Evolutionary conservation across 2,113 vertebrate genomes (phyloP).

Genomic region (Rynchops niger): DNA sequence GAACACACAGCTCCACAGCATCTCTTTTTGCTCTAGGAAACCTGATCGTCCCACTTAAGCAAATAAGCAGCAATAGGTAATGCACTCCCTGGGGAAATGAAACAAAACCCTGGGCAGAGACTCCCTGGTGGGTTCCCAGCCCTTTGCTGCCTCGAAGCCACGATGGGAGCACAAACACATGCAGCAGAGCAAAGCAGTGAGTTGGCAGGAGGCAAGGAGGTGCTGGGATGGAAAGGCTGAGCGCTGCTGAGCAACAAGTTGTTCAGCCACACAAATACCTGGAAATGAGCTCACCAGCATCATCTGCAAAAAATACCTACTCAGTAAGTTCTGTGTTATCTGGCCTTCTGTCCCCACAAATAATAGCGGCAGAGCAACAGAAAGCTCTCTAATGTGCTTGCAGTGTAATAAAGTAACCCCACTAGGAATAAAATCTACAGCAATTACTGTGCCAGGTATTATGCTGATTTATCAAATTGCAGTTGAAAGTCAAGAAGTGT

Average conservation of each 20-base stretch:
- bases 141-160: neutral
- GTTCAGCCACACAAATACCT: neutral
- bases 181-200: neutral
- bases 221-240: neutral
- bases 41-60: neutral
- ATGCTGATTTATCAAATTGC: conserved; percentile 50
- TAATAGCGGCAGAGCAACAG: neutral
- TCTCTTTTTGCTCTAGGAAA: neutral
- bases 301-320: neutral
- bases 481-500: conserved; percentile 28
- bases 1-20: neutral
- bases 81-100: neutral
- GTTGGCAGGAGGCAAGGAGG: neutral
- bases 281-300: neutral
- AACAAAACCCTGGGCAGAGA: neutral
- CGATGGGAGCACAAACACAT: fast-evolving
- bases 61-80: neutral
- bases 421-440: neutral
- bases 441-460: conserved; percentile 12
- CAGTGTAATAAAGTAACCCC: conserved; percentile 11
- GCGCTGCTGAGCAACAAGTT: neutral
- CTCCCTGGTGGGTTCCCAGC: neutral
- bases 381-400: neutral
- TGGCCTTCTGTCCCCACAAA: neutral
- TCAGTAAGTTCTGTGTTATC: neutral